Percentiles rank a stretch among this genome's conserved stretches.
These are phyloP conservation scores for Leptinotarsa texana DNA, from an alignment of 1,140 invertebrate species.

Conservation along the genomic window DNA sequence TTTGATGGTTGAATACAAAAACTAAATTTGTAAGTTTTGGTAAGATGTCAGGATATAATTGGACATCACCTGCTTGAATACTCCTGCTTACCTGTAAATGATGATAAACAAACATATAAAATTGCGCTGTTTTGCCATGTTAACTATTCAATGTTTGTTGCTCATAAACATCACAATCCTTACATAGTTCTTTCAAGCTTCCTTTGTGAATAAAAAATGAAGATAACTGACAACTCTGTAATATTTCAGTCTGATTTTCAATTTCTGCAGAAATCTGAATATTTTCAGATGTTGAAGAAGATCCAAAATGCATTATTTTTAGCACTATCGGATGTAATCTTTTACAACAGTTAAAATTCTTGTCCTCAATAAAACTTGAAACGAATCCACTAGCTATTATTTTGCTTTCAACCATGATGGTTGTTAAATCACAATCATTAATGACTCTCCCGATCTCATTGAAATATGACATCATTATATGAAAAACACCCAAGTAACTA, in stretches of 20 bases:
- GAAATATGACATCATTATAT: constrained; percentile 58
- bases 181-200: constrained; percentile 33
- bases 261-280: constrained; percentile 36
- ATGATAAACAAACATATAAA: constrained; percentile 38
- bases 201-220: constrained; percentile 40
- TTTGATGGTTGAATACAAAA: too few species aligned
- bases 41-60: constrained; percentile 31
- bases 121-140: constrained; percentile 42
- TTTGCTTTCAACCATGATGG: constrained; percentile 54
- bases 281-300: constrained; percentile 35
- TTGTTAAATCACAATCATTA: constrained; percentile 53
- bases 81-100: constrained; percentile 40
- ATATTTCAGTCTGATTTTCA: constrained; percentile 30
- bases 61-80: constrained; percentile 46
- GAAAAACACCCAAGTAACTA: constrained; percentile 58
- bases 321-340: constrained; percentile 53
- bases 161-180: constrained; percentile 37
- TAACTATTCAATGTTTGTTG: constrained; percentile 40
- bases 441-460: constrained; percentile 58
- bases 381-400: constrained; percentile 50
- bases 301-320: constrained; percentile 56
- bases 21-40: too few species aligned
- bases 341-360: constrained; percentile 42
- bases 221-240: constrained; percentile 30
- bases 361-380: constrained; percentile 44